Conservation (phyloP, 2,888 invertebrate genomes). For the Pyrochroa serraticornis region DNA sequence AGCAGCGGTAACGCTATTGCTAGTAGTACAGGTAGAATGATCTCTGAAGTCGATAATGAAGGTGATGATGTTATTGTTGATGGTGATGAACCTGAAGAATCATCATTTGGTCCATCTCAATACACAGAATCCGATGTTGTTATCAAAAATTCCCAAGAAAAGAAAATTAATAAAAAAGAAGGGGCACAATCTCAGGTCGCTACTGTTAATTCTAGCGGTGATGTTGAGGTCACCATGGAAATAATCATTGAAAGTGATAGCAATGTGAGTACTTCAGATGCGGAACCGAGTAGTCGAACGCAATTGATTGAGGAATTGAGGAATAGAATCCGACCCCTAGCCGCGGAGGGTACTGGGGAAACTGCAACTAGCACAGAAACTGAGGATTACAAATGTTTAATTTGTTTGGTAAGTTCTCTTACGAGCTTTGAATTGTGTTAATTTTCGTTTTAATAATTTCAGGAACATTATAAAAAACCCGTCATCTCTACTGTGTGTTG, state of each 20-base stretch:
- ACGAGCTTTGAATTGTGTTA: conserved; percentile 22
- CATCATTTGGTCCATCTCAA: conserved; percentile 54
- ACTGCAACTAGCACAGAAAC: conserved; percentile 51
- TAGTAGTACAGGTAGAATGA: conserved; percentile 50
- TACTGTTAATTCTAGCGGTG: conserved; percentile 57
- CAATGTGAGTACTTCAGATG: conserved; percentile 59
- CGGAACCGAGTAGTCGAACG: conserved; percentile 57
- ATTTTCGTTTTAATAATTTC: conserved; percentile 42
- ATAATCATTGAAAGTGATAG: conserved; percentile 56
- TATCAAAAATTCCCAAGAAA: conserved; percentile 39
- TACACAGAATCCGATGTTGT: conserved; percentile 56
- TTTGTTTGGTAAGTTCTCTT: conserved; percentile 69
- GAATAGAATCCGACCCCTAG: conserved; percentile 63
- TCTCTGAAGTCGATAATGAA: conserved; percentile 51
- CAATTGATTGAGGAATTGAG: conserved; percentile 65
- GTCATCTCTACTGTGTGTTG: conserved; percentile 71
- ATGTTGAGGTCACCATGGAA: conserved; percentile 55
- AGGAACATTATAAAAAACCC: conserved; percentile 70
- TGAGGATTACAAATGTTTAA: conserved; percentile 72
- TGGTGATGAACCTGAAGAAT: conserved; percentile 56
- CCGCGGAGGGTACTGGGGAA: conserved; percentile 56
- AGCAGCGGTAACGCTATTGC: conserved; percentile 42
- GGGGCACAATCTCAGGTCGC: conserved; percentile 52
- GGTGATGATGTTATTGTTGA: conserved; percentile 57
- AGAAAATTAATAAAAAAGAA: conserved; percentile 48